A percentile compares a stretch with the other conserved stretches of the same genome.
These are phyloP conservation scores for Cephus spinipes DNA, from an alignment of 2,888 invertebrate species.

Conservation along the genomic window DNA sequence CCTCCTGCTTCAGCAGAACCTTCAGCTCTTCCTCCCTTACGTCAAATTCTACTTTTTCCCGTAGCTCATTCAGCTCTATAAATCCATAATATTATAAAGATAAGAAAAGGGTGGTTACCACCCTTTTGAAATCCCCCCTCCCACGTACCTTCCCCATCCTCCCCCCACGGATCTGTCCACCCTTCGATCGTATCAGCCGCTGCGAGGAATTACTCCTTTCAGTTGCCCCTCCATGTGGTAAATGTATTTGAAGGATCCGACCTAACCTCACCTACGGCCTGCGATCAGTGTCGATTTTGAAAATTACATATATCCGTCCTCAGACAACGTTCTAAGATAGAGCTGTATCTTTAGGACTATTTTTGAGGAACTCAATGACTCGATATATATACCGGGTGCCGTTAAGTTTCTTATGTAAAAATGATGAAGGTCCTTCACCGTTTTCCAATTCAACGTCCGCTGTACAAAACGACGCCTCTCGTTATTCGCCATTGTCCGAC, in stretches of 20 bases:
- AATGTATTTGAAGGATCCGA: slow-evolving; percentile 23
- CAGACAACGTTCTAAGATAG: not conserved
- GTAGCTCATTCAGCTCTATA: not conserved
- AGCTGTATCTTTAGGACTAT: not conserved
- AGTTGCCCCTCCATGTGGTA: slow-evolving; percentile 21
- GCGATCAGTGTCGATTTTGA: slow-evolving; percentile 4
- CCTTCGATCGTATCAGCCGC: slow-evolving; percentile 16
- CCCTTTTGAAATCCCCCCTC: not conserved
- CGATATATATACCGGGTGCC: not conserved
- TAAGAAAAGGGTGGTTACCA: slow-evolving; percentile 6
- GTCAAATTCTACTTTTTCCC: not conserved
- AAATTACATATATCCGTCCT: not conserved
- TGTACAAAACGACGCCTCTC: slow-evolving; percentile 39
- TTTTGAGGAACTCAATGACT: not conserved
- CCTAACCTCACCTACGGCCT: slow-evolving; percentile 3
- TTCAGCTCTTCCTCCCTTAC: slow-evolving; percentile 11
- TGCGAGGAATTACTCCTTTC: slow-evolving; percentile 39
- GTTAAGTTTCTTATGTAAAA: not conserved
- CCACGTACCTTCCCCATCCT: not conserved
- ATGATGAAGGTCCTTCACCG: not conserved
- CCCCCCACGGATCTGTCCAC: too few relatives aligned
- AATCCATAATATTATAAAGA: slow-evolving; percentile 31
- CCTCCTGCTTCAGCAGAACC: not conserved
- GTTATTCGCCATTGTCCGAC: slow-evolving; percentile 57
- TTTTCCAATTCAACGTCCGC: slow-evolving; percentile 12